A percentile compares a stretch with the other conserved stretches of the same genome.
These are phyloP conservation scores for Mastigias papua DNA, from an alignment of 30 jellyfish, hydroid and myxozoan genomes.

Conservation along the genomic window DNA sequence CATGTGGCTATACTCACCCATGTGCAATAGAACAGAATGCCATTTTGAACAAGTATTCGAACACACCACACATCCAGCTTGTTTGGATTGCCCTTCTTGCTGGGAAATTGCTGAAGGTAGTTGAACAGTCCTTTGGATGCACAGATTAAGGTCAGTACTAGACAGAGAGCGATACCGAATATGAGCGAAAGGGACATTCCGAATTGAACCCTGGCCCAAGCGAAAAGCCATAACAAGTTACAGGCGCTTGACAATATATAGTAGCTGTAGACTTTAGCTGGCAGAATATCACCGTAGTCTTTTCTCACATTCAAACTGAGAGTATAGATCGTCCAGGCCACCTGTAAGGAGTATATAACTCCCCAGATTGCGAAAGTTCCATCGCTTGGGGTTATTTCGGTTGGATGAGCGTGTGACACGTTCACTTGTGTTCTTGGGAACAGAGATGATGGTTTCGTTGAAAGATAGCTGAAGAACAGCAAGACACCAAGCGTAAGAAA, in stretches of 20 bases:
- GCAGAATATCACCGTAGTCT: constrained; percentile 44
- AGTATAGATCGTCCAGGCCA: constrained; percentile 32
- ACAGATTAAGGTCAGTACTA: constrained; percentile 31
- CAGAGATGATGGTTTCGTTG: constrained; percentile 40
- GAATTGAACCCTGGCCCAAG: constrained; percentile 63
- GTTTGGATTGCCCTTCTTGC: constrained; percentile 51
- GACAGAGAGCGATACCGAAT: constrained; percentile 40
- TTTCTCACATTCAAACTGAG: constrained; percentile 35
- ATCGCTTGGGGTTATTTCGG: constrained; percentile 61
- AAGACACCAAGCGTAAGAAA: constrained; percentile 25
- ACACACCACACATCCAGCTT: constrained; percentile 69
- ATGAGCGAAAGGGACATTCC: constrained; percentile 48
- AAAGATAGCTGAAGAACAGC: constrained; percentile 16
- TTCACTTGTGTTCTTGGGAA: constrained; percentile 48
- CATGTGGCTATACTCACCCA: constrained; percentile 78
- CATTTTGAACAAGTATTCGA: constrained; percentile 76
- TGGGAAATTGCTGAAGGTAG: constrained; percentile 31
- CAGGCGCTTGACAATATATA: constrained; percentile 47
- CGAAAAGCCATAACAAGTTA: constrained; percentile 55
- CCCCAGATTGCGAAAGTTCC: constrained; percentile 64
- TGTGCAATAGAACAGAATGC: constrained; percentile 70
- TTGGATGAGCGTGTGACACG: constrained; percentile 32
- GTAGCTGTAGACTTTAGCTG: constrained; percentile 53
- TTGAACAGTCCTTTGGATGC: constrained; percentile 47
- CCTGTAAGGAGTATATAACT: constrained; percentile 25